phyloP scores from a whole-genome alignment of 2,113 vertebrate genomes.

The Chitala chitala region DNA sequence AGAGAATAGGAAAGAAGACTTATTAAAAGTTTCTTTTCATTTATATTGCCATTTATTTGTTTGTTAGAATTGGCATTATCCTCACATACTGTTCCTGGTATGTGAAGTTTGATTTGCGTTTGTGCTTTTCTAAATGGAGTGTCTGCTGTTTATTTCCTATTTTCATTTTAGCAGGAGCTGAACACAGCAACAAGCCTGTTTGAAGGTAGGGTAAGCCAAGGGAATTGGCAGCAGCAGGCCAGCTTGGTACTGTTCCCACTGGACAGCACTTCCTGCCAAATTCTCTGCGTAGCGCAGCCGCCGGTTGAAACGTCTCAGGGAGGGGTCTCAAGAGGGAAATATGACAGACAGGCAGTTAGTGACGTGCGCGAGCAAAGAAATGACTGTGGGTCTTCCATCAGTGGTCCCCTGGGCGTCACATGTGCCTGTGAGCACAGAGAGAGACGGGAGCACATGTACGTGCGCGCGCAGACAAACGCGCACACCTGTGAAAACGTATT shows the following conservation, averaged over 20 bases:
- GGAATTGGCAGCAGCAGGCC: background rate
- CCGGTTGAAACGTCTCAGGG: background rate
- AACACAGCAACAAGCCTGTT: background rate
- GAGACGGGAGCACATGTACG: background rate
- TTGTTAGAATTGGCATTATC: no score
- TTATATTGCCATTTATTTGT: no score
- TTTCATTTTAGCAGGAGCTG: background rate
- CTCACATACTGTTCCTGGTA: no score
- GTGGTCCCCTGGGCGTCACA: no score
- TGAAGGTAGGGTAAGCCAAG: background rate
- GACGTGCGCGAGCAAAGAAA: no score
- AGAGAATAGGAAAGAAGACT: background rate
- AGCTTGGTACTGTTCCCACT: background rate
- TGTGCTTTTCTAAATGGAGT: no score
- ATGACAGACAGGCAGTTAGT: background rate
- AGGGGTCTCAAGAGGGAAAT: background rate
- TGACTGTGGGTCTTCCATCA: background rate
- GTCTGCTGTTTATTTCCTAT: background rate
- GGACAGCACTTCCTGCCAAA: conserved; percentile 3
- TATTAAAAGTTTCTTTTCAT: no score
- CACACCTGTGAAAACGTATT: no score
- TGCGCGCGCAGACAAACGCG: no score
- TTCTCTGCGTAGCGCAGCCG: background rate
- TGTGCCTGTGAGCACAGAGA: background rate
- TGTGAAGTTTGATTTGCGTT: no score